A percentile compares a stretch with the other conserved stretches of the same genome.
phyloP scores from a whole-genome alignment of 35 echinoderm and acorn worm species.

The Ophioderma brevispina region DNA sequence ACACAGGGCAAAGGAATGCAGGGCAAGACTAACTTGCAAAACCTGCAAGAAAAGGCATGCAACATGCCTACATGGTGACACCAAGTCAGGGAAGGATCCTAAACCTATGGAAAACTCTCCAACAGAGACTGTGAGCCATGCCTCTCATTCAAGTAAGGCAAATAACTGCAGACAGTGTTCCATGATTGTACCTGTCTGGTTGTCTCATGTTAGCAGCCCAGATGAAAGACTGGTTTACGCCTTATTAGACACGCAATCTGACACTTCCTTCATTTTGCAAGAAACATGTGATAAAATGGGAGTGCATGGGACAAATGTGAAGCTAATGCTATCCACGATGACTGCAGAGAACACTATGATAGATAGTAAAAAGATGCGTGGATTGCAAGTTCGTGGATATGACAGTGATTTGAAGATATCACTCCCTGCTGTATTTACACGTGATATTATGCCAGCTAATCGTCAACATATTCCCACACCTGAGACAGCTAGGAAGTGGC shows the following conservation, averaged over 20 bases:
- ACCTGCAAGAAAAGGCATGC: slow-evolving; percentile 63
- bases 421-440: slow-evolving; percentile 23
- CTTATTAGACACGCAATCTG: slow-evolving; percentile 68
- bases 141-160: background rate
- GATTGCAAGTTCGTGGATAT: slow-evolving; percentile 36
- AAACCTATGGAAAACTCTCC: background rate
- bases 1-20: slow-evolving; percentile 56
- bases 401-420: background rate
- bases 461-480: slow-evolving; percentile 36
- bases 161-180: slow-evolving; percentile 21
- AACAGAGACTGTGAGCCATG: background rate
- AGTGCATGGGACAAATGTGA: no score
- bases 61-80: slow-evolving; percentile 51
- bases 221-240: slow-evolving; percentile 57
- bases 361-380: background rate
- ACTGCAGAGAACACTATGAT: slow-evolving; percentile 21
- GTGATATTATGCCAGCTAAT: slow-evolving; percentile 45
- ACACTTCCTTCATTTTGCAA: slow-evolving; percentile 55
- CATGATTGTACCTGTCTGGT: slow-evolving; percentile 63
- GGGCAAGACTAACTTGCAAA: slow-evolving; percentile 38
- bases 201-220: background rate
- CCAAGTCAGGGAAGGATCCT: background rate
- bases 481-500: slow-evolving; percentile 38
- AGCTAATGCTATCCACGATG: slow-evolving; percentile 46
- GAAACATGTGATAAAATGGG: background rate